Percentiles rank a stretch among this genome's conserved stretches.
Conservation (phyloP, 2,113 vertebrate genomes). For the Apistogramma diplotaenia region DNA sequence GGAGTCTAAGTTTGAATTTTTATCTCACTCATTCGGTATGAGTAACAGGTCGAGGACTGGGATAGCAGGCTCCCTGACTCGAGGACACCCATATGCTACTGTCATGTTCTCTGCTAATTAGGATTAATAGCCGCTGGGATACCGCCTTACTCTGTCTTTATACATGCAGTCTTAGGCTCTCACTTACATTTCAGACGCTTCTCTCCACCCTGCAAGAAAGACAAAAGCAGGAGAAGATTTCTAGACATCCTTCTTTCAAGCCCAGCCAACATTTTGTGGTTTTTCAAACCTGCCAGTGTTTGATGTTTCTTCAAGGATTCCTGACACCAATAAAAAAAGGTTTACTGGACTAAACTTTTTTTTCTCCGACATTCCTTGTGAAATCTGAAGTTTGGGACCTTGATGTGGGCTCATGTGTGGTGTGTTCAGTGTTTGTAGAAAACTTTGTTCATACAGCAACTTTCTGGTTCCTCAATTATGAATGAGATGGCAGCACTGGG, state of each 20-base stretch:
- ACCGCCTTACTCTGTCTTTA: conserved; percentile 20
- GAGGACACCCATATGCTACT: conserved; percentile 57
- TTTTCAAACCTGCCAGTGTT: conserved; percentile 2
- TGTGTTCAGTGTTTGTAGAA: not conserved
- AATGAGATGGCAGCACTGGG: conserved; percentile 27
- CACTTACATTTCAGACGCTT: conserved; percentile 13
- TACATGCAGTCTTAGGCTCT: conserved; percentile 8
- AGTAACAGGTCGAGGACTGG: conserved; percentile 35
- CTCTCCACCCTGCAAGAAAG: not conserved
- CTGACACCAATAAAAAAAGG: conserved; percentile 4
- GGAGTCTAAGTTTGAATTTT: conserved; percentile 43
- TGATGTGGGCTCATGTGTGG: not conserved
- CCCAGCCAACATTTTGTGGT: conserved; percentile 1
- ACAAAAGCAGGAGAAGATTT: not conserved
- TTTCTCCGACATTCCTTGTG: not conserved
- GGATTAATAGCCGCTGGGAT: conserved; percentile 66
- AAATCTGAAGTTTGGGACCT: not conserved
- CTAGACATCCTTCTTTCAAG: conserved; percentile 19
- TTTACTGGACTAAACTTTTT: conserved; percentile 8
- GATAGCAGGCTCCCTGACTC: conserved; percentile 31
- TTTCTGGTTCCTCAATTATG: conserved; percentile 43
- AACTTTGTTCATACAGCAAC: conserved; percentile 20
- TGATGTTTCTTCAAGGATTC: conserved; percentile 38
- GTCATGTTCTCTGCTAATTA: conserved; percentile 71
- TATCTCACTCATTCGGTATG: conserved; percentile 34